Evolutionary conservation across 2,888 invertebrate species (phyloP), one percentile per base, ranked within the genome.

Genomic region (Ecliptopera silaceata): DNA sequence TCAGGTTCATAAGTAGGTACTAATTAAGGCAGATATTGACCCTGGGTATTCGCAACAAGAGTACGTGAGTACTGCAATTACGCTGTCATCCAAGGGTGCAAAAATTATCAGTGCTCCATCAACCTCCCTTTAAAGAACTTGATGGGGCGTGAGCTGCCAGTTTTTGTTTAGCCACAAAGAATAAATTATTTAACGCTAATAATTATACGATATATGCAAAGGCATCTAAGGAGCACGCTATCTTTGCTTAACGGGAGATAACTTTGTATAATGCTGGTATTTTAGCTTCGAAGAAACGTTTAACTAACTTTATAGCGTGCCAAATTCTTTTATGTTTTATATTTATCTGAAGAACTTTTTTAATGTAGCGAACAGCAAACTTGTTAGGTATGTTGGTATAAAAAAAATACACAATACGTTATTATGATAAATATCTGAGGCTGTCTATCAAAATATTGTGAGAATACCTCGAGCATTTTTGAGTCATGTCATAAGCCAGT

Each of bases 81-180:
- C 62, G 60, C 58, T 71, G 71, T 70, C 73, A 68, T 67, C 45
- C 50, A 64, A 68, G 70, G 63, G 70, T 63, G 68, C 62, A 67
- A 71, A 68, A 68, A 70, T 67, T 59, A 68, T 61, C 47, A 64
- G 65, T 63, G 58, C 55, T 61, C 45, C 44, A 34, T 17, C 48
- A 56, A 61, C 45, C 50, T 49, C 56, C 56, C 38, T 50, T 48
- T 58, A 64, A 51, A 59, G 59, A 61, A 56, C 53, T 61, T 54
- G 62, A 62, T 64, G 61, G 64, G 60, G 64, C 65, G 67, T 68
- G 64, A 53, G 51, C 49, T 49, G 53, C 38, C 51, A 52, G 57
- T 66, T 66, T 66, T 68, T 69, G 46, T 61, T 57, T 48, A 46
- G 36, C 31, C 47, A 36, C 42, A 32, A 5, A 42, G 56, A 56